phyloP scores from a whole-genome alignment of 1,140 invertebrate genomes.

The Pissodes strobi region DNA sequence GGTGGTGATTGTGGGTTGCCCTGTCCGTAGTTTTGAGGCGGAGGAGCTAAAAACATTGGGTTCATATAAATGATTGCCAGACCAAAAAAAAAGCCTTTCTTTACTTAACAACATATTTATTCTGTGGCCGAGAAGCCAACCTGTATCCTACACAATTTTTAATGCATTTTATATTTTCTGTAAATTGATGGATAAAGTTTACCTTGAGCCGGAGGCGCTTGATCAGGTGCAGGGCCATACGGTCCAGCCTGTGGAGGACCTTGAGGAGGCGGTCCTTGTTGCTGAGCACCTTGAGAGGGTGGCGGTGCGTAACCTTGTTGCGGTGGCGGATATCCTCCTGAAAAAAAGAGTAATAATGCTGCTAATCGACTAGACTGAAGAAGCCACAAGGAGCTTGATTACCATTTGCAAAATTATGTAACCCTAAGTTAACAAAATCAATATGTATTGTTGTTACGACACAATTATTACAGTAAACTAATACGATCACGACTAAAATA shows the following conservation, averaged over 20 bases:
- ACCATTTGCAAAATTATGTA: no score
- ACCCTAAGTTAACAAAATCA: no score
- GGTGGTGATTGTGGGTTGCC: conserved; percentile 52
- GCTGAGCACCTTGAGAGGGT: conserved; percentile 37
- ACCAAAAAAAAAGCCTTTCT: no score
- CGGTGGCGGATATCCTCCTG: conserved; percentile 41
- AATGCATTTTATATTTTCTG: not conserved
- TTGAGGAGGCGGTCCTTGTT: conserved; percentile 52
- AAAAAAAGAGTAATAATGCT: not conserved
- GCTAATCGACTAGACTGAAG: no score
- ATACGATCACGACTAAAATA: no score
- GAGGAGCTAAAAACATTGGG: conserved; percentile 38
- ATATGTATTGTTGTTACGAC: no score
- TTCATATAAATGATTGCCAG: no score
- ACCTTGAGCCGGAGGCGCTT: conserved; percentile 24
- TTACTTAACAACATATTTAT: no score
- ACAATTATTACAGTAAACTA: not conserved
- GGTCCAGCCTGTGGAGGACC: conserved; percentile 29
- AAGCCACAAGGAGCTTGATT: no score
- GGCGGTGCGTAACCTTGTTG: conserved; percentile 47
- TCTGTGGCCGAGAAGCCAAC: no score
- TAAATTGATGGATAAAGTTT: not conserved
- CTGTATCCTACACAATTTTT: no score
- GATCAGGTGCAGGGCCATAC: conserved; percentile 24
- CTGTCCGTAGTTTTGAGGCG: conserved; percentile 53